phyloP scores from a whole-genome alignment of 2,113 vertebrate genomes.

The Montifringilla adamsi region DNA sequence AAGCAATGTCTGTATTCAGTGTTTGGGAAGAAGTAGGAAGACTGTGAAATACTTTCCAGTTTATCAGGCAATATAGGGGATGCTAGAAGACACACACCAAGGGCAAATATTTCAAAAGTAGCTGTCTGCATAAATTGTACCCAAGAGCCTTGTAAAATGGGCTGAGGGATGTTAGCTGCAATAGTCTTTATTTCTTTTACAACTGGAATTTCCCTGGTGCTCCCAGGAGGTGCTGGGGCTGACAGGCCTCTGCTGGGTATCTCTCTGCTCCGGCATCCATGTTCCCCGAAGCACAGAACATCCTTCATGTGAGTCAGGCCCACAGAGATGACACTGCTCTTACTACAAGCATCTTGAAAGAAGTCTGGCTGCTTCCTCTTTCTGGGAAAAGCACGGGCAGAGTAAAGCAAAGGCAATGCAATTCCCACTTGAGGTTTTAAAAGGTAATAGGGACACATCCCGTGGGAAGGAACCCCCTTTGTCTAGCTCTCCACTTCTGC shows the following conservation, averaged over 20 bases:
- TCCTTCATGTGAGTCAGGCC: background rate
- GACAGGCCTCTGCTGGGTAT: background rate
- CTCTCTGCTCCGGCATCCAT: background rate
- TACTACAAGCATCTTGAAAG: background rate
- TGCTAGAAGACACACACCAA: background rate
- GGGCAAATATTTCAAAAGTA: conserved; percentile 11
- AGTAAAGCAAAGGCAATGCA: background rate
- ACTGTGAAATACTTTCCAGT: background rate
- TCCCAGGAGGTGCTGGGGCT: background rate
- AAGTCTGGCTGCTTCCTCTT: background rate
- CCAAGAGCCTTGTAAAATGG: background rate
- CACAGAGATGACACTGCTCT: background rate
- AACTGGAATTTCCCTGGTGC: conserved; percentile 1
- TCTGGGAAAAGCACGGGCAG: background rate
- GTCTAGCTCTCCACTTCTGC: background rate
- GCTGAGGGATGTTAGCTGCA: background rate
- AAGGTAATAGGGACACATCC: background rate
- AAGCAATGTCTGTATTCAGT: background rate
- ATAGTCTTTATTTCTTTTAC: background rate
- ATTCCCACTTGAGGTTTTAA: background rate
- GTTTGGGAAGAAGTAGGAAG: background rate
- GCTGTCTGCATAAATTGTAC: background rate
- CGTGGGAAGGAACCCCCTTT: accelerated
- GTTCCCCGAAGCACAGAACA: accelerated
- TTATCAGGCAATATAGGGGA: background rate